Evolutionary conservation across 2,888 invertebrate species (phyloP), one percentile per base, ranked within the genome.

Genomic region (Thereva unica): DNA sequence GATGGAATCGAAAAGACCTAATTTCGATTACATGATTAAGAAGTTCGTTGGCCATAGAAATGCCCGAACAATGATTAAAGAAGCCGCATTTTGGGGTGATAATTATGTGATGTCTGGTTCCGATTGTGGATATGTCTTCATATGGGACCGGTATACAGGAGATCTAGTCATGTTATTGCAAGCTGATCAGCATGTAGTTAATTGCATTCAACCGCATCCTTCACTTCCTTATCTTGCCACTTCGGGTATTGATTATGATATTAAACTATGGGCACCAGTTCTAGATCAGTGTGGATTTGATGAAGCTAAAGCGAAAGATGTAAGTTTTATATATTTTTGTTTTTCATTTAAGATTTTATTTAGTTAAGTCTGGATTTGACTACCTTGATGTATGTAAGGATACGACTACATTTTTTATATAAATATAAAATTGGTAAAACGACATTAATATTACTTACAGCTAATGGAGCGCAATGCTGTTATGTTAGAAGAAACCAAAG

Each of bases 201-300:
- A 93, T 81, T 92, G 93, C 75, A 80, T 93, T 1, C 91, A 92
- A 76, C 93, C 93, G 0, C 93, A 93, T 81, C 92, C 93, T 0
- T 85, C 84, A 66, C 82, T 91, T 70, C 90, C 90, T 0, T 82
- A 89, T 73, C 79, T 93, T 53, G 91, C 92, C 0, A 89, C 92
- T 8, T 92, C 92, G 70, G 93, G 93, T n/a, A 93, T 93, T 69
- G 93, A 93, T 77, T 91, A 93, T 77, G 91, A 93, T 77, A 85
- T 93, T 37, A 93, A 93, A 79, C 78, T 93, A 1, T 93, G 92
- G 91, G 85, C 89, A 1, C 93, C 93, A 0, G 78, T 85, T n/a
- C 82, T 83, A 54, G 83, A 86, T 34, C 84, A 86, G 66, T 78
- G 85, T 0, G 81, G 75, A 55, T 92, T 90, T 76, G 86, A 91